These are phyloP conservation scores for Zaprionus inermis DNA, from an alignment of 1,140 invertebrate genomes.

Conservation along the genomic window DNA sequence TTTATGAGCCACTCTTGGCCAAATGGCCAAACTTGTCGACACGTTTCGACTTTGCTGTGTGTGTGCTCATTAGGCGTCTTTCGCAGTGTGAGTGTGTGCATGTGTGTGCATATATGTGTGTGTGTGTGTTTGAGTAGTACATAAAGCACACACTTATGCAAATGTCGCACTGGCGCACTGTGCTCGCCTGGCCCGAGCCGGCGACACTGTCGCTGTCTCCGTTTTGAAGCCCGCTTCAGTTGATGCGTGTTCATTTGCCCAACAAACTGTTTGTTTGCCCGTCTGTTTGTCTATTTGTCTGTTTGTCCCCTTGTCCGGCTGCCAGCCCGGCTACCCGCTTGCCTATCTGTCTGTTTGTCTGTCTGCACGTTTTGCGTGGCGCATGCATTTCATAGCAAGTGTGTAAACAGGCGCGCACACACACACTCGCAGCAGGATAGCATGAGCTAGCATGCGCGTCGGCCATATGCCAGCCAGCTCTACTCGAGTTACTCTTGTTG, in stretches of 20 bases:
- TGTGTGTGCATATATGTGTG: not conserved
- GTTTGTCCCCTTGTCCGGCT: conserved; percentile 22
- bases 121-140: conserved; percentile 34
- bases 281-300: conserved; percentile 27
- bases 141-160: conserved; percentile 76
- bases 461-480: conserved; percentile 58
- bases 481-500: conserved; percentile 17
- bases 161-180: conserved; percentile 49
- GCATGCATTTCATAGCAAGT: conserved; percentile 76
- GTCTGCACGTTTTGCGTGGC: conserved; percentile 75
- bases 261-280: conserved; percentile 43
- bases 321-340: conserved; percentile 7
- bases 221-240: conserved; percentile 37
- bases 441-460: conserved; percentile 12
- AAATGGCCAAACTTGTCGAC: conserved; percentile 17
- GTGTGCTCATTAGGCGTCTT: conserved; percentile 76
- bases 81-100: conserved; percentile 34
- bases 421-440: conserved; percentile 17
- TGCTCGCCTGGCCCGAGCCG: conserved; percentile 4
- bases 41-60: conserved; percentile 33
- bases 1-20: conserved; percentile 54
- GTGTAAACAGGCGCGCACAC: conserved; percentile 66
- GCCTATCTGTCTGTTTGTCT: conserved; percentile 46
- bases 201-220: conserved; percentile 7
- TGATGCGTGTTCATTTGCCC: conserved; percentile 51